Evolutionary conservation across 2,113 vertebrate species (phyloP), one percentile per base, ranked within the genome.

Genomic region (Enhydra lutris): DNA sequence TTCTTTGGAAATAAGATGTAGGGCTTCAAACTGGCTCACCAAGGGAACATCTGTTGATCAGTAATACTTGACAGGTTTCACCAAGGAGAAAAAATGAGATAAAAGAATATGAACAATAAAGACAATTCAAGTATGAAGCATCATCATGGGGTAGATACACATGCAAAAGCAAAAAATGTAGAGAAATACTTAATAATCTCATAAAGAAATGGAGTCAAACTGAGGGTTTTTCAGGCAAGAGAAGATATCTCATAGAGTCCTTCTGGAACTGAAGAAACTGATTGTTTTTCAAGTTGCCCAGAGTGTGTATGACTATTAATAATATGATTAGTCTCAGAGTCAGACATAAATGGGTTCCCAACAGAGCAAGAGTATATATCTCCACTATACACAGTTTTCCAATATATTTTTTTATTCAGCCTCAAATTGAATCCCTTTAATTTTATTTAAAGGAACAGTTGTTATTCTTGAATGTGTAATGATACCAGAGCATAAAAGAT

Each of bases 251-350:
- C 92, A 92, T 65, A 97, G 73, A 95, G 97, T 98, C 97, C 98
- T 98, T 98, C 98, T 97, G 96, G 96, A 97, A 98, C 81, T 93
- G 98, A 99, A 98, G 97, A 98, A 98, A 99, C 98, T 97, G 98
- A 98, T 98, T 98, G 12, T 98, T 97, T 98, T 97, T 98, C 89
- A 98, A 98, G 96, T 98, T 99, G 96, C 98, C 97, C 91, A 76
- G 69, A 93, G 82, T 69, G 95, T 97, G 84, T 98, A 98, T 67
- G 34, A 98, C 98, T 98, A 99, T 98, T 99, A 99, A 99, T 99
- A 99, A 98, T 89, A 98, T 93, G 98, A 99, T 98, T 98, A 98
- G 96, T 98, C 94, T 59, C 95, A 84, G 97, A 98, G 96, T 89
- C 50, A 91, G 73, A 94, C 95, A 97, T 63, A 95, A 61, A 98